phyloP scores from a whole-genome alignment of 2,888 invertebrate species.

The Cylindroiulus punctatus region DNA sequence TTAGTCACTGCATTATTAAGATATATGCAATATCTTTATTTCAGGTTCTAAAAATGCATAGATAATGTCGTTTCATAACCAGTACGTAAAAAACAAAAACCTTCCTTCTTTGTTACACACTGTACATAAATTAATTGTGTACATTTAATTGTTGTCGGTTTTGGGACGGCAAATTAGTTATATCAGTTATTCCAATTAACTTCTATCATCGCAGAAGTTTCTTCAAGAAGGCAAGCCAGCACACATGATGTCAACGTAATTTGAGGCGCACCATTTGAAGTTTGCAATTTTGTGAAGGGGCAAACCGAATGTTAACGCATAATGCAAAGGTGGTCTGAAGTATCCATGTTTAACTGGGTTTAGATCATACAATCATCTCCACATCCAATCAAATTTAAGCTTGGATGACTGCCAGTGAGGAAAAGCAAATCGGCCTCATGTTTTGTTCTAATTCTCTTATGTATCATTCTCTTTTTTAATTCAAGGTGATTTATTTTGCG shows the following conservation, averaged over 20 bases:
- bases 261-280: not conserved
- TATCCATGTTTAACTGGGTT: not conserved
- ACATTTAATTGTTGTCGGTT: no score
- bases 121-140: no score
- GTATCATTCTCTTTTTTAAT: not conserved
- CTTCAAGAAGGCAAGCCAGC: no score
- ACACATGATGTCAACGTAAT: not conserved
- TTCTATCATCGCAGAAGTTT: no score
- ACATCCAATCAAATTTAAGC: not conserved
- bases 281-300: no score
- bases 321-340: not conserved
- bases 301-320: not conserved
- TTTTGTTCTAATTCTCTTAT: not conserved
- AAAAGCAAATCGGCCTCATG: conserved; percentile 17
- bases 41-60: no score
- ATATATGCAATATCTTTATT: not conserved
- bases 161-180: no score
- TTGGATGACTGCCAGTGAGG: not conserved
- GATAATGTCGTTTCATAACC: not conserved
- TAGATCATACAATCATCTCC: not conserved
- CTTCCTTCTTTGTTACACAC: no score
- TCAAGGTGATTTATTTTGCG: conserved; percentile 5
- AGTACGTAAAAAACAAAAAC: not conserved
- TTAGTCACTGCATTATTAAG: not conserved
- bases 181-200: no score